phyloP scores from a whole-genome alignment of 2,888 invertebrate genomes.

The Dolomedes plantarius region DNA sequence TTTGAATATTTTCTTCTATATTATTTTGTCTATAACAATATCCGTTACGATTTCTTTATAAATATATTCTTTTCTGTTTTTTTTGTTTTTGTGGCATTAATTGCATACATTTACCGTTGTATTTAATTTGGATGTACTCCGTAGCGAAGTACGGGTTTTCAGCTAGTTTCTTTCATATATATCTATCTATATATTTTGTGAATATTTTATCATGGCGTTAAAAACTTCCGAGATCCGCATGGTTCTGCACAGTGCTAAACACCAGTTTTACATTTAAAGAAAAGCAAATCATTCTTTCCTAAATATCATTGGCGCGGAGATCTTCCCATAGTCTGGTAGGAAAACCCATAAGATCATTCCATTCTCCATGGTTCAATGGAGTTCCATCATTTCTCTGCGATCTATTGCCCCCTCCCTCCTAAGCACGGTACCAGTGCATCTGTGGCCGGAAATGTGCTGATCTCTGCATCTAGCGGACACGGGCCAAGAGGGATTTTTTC shows the following conservation, averaged over 20 bases:
- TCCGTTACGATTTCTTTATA: no score
- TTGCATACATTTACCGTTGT: no score
- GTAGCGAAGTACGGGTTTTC: no score
- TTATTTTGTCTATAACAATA: no score
- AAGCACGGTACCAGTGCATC: constrained; percentile 18
- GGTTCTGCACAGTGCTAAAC: constrained; percentile 39
- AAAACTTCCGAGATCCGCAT: no score
- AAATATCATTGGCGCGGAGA: constrained; percentile 19
- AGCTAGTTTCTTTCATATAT: no score
- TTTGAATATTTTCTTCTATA: no score
- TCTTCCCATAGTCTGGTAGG: constrained; percentile 9
- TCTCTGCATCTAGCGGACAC: constrained; percentile 40
- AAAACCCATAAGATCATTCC: constrained; percentile 39
- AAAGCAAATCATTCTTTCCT: constrained; percentile 27
- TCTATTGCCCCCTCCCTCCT: neutral
- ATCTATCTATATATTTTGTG: no score
- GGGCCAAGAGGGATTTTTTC: constrained; percentile 31
- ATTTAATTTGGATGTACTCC: no score
- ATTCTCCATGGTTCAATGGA: constrained; percentile 62
- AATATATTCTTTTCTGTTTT: no score
- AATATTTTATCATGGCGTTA: no score
- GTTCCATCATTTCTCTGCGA: constrained; percentile 27
- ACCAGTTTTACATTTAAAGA: constrained; percentile 31
- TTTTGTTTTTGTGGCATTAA: no score
- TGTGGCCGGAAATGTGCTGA: constrained; percentile 64